phyloP scores from a whole-genome alignment of 2,797 vertebrate genomes.

The Scomberomorus guttatus region DNA sequence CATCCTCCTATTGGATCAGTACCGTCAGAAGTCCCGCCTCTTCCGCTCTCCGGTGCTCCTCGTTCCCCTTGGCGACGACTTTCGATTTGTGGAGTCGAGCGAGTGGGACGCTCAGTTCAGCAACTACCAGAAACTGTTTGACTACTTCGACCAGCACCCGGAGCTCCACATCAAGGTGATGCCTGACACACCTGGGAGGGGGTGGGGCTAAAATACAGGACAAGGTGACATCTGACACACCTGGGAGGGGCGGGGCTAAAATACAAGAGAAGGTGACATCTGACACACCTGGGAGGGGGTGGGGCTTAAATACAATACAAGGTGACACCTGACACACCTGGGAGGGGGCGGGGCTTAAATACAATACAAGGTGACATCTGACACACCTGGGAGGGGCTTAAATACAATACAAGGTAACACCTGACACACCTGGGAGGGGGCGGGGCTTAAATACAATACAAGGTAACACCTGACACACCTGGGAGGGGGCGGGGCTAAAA shows the following conservation, averaged over 20 bases:
- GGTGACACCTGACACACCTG: constrained; percentile 67
- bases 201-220: neutral
- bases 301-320: no score
- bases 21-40: constrained; percentile 95
- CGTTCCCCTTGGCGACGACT: constrained; percentile 93
- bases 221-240: no score
- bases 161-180: constrained; percentile 90
- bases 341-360: neutral
- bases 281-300: neutral
- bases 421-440: no score
- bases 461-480: no score
- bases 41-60: constrained; percentile 91
- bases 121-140: constrained; percentile 95
- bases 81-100: constrained; percentile 88
- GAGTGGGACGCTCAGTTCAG: constrained; percentile 95
- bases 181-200: neutral
- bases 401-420: no score
- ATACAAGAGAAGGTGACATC: no score
- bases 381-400: neutral
- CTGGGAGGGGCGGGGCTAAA: no score
- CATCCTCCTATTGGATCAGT: constrained; percentile 92
- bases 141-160: constrained; percentile 91
- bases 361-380: constrained; percentile 78
- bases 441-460: no score
- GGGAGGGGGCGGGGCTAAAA: no score